A percentile compares a stretch with the other conserved stretches of the same genome.
phyloP scores from a whole-genome alignment of 1,140 invertebrate species.

The Ephestia elutella region DNA sequence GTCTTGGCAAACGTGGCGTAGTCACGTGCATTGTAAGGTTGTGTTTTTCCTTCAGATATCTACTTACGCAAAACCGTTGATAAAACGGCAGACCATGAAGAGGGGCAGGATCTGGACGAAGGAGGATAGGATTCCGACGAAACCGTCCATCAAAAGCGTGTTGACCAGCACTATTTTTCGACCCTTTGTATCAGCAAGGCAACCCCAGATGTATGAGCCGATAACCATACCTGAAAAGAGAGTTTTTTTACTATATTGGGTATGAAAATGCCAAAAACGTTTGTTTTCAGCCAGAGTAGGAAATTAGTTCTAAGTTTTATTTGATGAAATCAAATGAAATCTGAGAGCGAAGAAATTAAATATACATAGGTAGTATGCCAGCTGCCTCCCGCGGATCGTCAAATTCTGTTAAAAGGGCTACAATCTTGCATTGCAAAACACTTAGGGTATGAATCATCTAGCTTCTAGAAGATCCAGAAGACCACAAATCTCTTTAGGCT shows the following conservation, averaged over 20 bases:
- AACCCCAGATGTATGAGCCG: constrained; percentile 93
- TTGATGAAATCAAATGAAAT: too few relatives aligned
- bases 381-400: too few relatives aligned
- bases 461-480: too few relatives aligned
- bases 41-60: neutral
- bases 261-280: too few relatives aligned
- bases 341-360: too few relatives aligned
- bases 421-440: too few relatives aligned
- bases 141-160: constrained; percentile 84
- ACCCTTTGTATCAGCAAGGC: constrained; percentile 87
- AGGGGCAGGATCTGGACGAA: constrained; percentile 84
- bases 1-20: neutral
- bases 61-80: constrained; percentile 91
- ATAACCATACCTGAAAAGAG: constrained; percentile 85
- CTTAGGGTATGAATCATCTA: too few relatives aligned
- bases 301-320: too few relatives aligned
- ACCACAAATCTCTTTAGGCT: too few relatives aligned
- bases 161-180: constrained; percentile 84
- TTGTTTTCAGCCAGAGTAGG: neutral
- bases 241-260: neutral
- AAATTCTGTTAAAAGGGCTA: too few relatives aligned
- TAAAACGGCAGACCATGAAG: constrained; percentile 84
- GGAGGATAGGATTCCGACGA: constrained; percentile 83
- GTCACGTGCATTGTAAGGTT: constrained; percentile 13
- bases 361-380: too few relatives aligned